Conservation (phyloP, 2,113 vertebrate genomes). For the Lophotis ruficrista region DNA sequence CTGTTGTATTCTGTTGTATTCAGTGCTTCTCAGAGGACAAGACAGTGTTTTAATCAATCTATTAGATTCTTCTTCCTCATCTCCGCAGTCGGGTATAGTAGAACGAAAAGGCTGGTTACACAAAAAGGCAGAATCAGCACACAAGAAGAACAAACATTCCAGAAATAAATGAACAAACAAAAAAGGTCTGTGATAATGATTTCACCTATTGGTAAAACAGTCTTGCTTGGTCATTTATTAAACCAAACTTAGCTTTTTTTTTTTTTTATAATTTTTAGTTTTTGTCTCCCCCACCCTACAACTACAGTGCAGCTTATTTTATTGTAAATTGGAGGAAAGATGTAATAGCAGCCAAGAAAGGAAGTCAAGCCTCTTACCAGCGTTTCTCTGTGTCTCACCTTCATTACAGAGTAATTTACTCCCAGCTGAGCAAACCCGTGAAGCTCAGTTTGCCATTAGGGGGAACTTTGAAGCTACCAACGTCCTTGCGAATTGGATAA, state of each 20-base stretch:
- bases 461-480: conserved; percentile 40
- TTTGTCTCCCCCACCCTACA: not conserved
- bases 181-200: not conserved
- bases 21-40: not conserved
- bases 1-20: too few species aligned
- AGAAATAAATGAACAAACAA: not conserved
- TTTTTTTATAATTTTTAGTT: not conserved
- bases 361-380: not conserved
- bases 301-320: not conserved
- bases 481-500: conserved; percentile 66
- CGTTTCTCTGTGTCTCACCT: not conserved
- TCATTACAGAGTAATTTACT: conserved; percentile 39
- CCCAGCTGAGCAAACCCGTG: not conserved
- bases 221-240: not conserved
- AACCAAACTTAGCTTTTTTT: fast-evolving
- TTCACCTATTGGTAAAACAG: not conserved
- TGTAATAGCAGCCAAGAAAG: not conserved
- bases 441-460: conserved; percentile 34
- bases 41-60: not conserved
- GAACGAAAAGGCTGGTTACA: not conserved
- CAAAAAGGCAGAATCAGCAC: not conserved
- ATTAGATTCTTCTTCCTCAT: not conserved
- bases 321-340: not conserved
- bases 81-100: not conserved
- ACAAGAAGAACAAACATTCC: not conserved